These are phyloP conservation scores for Ferdinandea cuprea DNA, from an alignment of 2,888 invertebrate species.

Conservation along the genomic window DNA sequence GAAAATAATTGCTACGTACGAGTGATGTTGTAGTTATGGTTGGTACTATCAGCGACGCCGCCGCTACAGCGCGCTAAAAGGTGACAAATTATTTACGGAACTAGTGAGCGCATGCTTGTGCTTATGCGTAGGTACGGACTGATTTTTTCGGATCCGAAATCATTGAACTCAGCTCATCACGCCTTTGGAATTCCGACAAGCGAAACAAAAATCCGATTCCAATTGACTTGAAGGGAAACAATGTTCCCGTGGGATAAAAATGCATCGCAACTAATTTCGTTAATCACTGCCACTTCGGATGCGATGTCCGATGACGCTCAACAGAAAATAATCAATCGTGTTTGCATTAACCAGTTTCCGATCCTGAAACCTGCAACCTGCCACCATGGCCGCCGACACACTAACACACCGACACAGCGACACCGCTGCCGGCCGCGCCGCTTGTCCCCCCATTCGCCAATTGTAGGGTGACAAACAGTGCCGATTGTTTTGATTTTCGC, in stretches of 20 bases:
- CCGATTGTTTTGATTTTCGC: constrained; percentile 74
- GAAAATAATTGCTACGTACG: constrained; percentile 55
- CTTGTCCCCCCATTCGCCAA: constrained; percentile 5
- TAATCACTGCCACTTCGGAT: constrained; percentile 67
- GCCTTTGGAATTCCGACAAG: constrained; percentile 25
- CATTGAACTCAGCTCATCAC: constrained; percentile 11
- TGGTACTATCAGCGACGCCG: background rate
- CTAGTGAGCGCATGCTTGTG: constrained; percentile 18
- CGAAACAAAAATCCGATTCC: constrained; percentile 42
- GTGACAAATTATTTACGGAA: constrained; percentile 60
- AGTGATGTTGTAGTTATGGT: constrained; percentile 39
- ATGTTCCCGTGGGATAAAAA: constrained; percentile 69
- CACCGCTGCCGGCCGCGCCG: background rate
- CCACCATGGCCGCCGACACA: background rate
- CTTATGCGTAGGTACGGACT: background rate
- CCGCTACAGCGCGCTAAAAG: constrained; percentile 19
- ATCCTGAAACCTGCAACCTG: constrained; percentile 1
- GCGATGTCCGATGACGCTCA: constrained; percentile 58
- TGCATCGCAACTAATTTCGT: constrained; percentile 67
- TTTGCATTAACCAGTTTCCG: constrained; percentile 49
- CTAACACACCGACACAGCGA: too few species aligned
- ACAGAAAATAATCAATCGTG: constrained; percentile 69
- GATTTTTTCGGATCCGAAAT: constrained; percentile 14
- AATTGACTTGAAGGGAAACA: constrained; percentile 27
- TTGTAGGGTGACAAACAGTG: constrained; percentile 69